Evolutionary conservation across 2,888 invertebrate genomes (phyloP).

Genomic region (Cephus pygmeus): DNA sequence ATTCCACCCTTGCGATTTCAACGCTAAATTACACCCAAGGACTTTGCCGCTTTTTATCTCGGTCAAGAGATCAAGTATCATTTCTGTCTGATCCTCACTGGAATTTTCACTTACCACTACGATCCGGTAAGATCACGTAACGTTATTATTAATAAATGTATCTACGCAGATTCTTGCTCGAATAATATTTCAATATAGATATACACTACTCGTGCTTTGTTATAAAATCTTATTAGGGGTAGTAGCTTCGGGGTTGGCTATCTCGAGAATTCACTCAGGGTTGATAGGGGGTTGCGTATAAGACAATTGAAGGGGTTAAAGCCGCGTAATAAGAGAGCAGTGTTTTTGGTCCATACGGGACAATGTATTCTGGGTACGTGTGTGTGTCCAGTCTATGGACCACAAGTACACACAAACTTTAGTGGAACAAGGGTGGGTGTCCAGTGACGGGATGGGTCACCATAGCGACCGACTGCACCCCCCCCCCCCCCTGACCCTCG

Average conservation of each 20-base stretch:
- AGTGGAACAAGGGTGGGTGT: constrained; percentile 45
- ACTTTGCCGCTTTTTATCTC: neutral
- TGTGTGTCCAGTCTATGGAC: constrained; percentile 58
- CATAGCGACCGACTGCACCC: constrained; percentile 63
- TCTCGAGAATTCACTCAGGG: neutral
- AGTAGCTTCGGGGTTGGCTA: neutral
- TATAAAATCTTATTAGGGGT: neutral
- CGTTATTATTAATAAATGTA: neutral
- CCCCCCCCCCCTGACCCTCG: constrained; percentile 45
- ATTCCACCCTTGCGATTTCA: neutral
- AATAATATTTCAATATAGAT: neutral
- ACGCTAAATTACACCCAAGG: neutral
- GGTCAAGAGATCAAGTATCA: neutral
- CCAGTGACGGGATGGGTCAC: constrained; percentile 62
- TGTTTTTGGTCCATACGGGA: constrained; percentile 60
- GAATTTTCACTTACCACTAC: neutral
- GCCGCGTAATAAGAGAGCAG: constrained; percentile 61
- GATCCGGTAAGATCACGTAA: neutral
- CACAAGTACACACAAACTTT: constrained; percentile 42
- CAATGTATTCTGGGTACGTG: constrained; percentile 34
- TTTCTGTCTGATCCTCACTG: neutral
- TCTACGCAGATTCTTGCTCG: neutral
- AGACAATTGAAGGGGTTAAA: constrained; percentile 59
- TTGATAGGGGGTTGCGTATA: constrained; percentile 32
- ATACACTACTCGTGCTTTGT: neutral